Base-by-base conservation (phyloP, 1,140 invertebrate species). In the Brachionus rotundiformis region DNA sequence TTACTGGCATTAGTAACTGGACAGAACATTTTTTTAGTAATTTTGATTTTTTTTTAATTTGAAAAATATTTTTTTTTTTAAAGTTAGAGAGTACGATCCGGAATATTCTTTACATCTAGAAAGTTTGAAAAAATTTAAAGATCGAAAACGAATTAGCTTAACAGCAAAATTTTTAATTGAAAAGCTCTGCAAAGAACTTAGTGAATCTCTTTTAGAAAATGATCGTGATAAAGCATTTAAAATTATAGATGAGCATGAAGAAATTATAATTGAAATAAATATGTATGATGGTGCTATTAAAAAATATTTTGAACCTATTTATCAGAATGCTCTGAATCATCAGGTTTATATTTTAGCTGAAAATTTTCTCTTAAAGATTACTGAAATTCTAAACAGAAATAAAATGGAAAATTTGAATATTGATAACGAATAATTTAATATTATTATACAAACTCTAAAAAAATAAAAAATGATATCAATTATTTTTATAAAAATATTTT, bases 251-350 rank as follows among this genome's bases (percentile, higher is more conserved):
- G 29, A 63, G 27, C 59, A 63, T 63, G 59, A 29, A 63, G 59
- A 63, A 63, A 63, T 63, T 2, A 29, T 63, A 63, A 33, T 3
- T 63, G 59, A 63, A 63, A 16, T 63, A 13, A 31, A 63, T 16
- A 63, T 31, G 29, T 63, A 31, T 63, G 25, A 63, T 13, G 59
- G 59, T 63, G 59, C 59, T 29, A n/a, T 31, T 13, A 63, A 29
- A 13, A 63, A 31, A 31, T 63, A 63, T 63, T 63, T 63, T 63
- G 59, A 63, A 31, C 11, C 25, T 29, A 63, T 63, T 29, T 63
- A 63, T 13, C 59, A 63, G 29, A 63, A 31, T 29, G 25, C 59
- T 5, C 13, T 31, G 0, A 63, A 63, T 0, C 2, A 63, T 29
- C 25, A 7, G n/a, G 13, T n/a, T 29, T 13, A 0, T 6, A 63